phyloP scores from a whole-genome alignment of 2,113 vertebrate species.

The Sebastes schlegelii region DNA sequence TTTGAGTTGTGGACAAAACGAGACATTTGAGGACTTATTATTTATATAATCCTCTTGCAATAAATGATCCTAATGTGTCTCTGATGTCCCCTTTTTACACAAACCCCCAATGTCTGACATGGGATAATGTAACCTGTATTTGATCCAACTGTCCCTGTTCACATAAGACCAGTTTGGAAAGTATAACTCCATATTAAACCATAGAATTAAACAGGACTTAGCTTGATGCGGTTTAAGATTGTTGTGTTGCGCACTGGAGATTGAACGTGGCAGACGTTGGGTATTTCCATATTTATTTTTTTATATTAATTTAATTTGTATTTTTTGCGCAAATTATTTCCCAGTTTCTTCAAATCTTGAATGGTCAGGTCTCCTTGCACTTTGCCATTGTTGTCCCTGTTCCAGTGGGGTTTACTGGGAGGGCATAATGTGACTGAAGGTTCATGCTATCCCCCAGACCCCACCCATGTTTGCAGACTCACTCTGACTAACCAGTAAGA shows the following conservation, averaged over 20 bases:
- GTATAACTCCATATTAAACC: background rate
- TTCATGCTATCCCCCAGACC: background rate
- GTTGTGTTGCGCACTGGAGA: background rate
- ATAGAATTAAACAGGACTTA: constrained; percentile 21
- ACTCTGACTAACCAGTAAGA: background rate
- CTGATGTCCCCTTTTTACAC: background rate
- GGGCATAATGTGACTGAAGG: background rate
- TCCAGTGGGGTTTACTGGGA: background rate
- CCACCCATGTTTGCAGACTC: background rate
- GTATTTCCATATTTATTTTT: background rate
- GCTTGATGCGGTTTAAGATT: background rate
- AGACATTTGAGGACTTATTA: no score
- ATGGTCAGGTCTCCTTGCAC: background rate
- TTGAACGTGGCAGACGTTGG: background rate
- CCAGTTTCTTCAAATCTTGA: background rate
- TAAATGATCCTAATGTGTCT: background rate
- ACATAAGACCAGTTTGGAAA: background rate
- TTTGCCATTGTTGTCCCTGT: background rate
- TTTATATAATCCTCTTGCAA: no score
- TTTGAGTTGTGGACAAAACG: no score
- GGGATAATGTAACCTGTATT: background rate
- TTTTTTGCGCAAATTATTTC: no score
- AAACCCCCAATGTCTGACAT: background rate
- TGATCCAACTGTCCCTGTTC: constrained; percentile 4
- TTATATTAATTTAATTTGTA: background rate